Conservation (phyloP, 2,113 vertebrate genomes). For the Bombycilla garrulus region DNA sequence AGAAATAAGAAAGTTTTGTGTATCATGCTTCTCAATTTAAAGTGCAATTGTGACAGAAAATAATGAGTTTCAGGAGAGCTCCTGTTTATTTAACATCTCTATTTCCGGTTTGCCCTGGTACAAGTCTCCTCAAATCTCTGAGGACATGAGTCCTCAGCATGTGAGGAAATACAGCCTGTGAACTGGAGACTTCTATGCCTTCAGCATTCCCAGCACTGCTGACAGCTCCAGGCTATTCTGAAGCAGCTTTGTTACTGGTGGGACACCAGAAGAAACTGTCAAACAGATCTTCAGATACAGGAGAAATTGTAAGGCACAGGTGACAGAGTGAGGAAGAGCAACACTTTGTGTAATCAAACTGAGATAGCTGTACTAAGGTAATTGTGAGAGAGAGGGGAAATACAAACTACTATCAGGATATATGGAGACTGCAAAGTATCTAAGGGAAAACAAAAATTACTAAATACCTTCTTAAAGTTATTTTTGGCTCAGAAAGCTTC, state of each 20-base stretch:
- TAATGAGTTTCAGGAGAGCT: not conserved
- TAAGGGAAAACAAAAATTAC: not conserved
- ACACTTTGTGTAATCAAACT: not conserved
- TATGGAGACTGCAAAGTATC: not conserved
- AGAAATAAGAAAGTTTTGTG: not conserved
- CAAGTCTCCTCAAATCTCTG: not conserved
- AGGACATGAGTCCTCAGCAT: not conserved
- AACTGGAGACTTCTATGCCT: not conserved
- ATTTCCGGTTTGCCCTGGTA: not conserved
- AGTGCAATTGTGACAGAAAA: slow-evolving; percentile 37
- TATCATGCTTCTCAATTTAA: not conserved
- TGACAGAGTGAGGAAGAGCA: not conserved
- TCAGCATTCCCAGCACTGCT: not conserved
- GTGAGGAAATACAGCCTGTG: not conserved
- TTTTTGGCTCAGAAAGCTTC: not conserved
- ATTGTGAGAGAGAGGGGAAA: not conserved
- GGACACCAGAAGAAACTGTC: not conserved
- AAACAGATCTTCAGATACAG: not conserved
- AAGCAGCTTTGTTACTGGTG: not conserved
- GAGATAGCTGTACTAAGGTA: not conserved
- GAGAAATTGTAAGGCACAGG: not conserved
- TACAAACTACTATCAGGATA: not conserved
- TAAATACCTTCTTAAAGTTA: not conserved
- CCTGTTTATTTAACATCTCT: not conserved
- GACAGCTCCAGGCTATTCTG: not conserved